These are phyloP conservation scores for Ormyrus nitidulus DNA, from an alignment of 2,888 invertebrate species.

Conservation along the genomic window DNA sequence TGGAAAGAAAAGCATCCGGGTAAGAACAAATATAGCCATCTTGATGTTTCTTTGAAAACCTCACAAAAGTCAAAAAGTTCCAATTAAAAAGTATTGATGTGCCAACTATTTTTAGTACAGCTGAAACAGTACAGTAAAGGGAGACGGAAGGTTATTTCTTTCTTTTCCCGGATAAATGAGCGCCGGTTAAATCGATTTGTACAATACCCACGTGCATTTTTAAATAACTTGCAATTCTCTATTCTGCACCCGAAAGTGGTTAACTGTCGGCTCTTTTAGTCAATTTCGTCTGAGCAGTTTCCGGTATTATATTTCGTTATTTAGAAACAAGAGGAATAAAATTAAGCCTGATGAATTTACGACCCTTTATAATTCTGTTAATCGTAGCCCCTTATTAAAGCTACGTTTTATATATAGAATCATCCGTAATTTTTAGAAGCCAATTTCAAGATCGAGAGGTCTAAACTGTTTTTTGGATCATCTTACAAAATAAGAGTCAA, in stretches of 20 bases:
- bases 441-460: no score
- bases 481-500: no score
- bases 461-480: no score
- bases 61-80: conserved; percentile 22
- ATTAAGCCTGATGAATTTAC: no score
- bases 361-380: no score
- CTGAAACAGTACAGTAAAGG: conserved; percentile 15
- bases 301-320: conserved; percentile 11
- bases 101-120: conserved; percentile 23
- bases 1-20: neutral
- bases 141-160: conserved; percentile 25
- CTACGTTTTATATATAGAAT: no score
- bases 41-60: conserved; percentile 17
- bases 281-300: conserved; percentile 12
- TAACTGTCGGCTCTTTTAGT: conserved; percentile 1
- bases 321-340: neutral
- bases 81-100: conserved; percentile 43
- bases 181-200: conserved; percentile 28
- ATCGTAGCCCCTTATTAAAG: no score
- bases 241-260: conserved; percentile 1
- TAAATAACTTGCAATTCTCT: conserved; percentile 27
- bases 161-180: conserved; percentile 36
- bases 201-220: conserved; percentile 36
- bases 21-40: conserved; percentile 14
- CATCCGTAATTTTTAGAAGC: no score